Conservation (phyloP, 2,888 invertebrate species). For the Lypha dubia region DNA sequence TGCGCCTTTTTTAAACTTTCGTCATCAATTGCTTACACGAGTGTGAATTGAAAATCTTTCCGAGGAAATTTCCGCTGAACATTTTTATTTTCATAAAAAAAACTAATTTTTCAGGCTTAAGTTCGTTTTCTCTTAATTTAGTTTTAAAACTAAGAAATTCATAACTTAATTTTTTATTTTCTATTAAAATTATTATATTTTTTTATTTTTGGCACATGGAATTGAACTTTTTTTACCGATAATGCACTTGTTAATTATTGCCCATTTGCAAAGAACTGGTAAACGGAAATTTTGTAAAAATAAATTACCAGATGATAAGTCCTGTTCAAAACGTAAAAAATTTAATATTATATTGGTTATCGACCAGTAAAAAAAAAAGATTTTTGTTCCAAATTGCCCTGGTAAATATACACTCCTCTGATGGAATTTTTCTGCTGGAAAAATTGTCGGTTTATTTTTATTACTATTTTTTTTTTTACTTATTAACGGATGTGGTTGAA, state of each 20-base stretch:
- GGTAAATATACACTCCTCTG: background rate
- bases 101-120: too few species aligned
- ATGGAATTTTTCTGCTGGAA: slow-evolving; percentile 25
- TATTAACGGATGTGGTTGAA: slow-evolving; percentile 64
- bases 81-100: too few species aligned
- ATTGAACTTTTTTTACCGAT: slow-evolving; percentile 8
- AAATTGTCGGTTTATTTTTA: slow-evolving; percentile 36
- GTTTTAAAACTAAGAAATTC: too few species aligned
- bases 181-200: background rate
- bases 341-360: slow-evolving; percentile 38
- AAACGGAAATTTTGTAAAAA: slow-evolving; percentile 28
- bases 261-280: slow-evolving; percentile 23
- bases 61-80: too few species aligned
- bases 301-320: slow-evolving; percentile 47
- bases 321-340: slow-evolving; percentile 4
- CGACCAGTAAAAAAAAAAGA: background rate
- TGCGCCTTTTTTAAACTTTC: too few species aligned
- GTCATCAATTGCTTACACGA: too few species aligned
- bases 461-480: slow-evolving; percentile 31
- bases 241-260: slow-evolving; percentile 17
- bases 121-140: too few species aligned
- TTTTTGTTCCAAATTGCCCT: background rate
- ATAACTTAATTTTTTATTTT: background rate
- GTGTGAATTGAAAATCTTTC: too few species aligned
- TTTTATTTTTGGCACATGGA: background rate